phyloP scores from a whole-genome alignment of 2,113 vertebrate genomes.

The Prunella himalayana region DNA sequence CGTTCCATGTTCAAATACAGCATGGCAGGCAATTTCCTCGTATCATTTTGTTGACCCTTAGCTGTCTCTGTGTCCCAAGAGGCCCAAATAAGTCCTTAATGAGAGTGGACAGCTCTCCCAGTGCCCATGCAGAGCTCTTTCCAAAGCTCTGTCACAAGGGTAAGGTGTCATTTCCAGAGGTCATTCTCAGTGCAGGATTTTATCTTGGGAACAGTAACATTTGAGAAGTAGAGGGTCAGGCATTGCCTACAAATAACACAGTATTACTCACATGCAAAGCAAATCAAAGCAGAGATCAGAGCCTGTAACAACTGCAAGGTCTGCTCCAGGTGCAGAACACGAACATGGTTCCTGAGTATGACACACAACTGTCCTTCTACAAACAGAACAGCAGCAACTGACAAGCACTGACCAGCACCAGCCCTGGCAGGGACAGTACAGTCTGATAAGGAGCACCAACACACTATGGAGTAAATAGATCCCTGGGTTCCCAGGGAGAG shows the following conservation, averaged over 20 bases:
- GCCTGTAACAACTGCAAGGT: background rate
- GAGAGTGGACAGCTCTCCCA: background rate
- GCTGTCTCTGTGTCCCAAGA: background rate
- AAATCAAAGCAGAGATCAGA: background rate
- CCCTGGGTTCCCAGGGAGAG: background rate
- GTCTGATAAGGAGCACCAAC: background rate
- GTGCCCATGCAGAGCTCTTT: background rate
- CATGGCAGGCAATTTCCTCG: background rate
- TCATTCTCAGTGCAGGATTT: background rate
- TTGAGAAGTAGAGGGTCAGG: background rate
- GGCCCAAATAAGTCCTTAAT: background rate
- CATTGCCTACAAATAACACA: accelerated
- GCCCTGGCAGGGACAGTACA: background rate
- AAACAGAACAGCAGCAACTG: background rate
- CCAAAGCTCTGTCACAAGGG: background rate
- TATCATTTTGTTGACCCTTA: background rate
- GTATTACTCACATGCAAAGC: background rate
- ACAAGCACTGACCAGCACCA: background rate
- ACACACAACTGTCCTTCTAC: background rate
- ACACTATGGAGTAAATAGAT: accelerated
- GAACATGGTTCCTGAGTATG: background rate
- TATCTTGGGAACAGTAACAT: background rate
- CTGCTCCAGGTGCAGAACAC: background rate
- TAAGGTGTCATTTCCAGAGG: background rate
- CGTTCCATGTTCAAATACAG: background rate